Evolutionary conservation across 1,140 invertebrate species (phyloP).

Genomic region (Drosophila tani): DNA sequence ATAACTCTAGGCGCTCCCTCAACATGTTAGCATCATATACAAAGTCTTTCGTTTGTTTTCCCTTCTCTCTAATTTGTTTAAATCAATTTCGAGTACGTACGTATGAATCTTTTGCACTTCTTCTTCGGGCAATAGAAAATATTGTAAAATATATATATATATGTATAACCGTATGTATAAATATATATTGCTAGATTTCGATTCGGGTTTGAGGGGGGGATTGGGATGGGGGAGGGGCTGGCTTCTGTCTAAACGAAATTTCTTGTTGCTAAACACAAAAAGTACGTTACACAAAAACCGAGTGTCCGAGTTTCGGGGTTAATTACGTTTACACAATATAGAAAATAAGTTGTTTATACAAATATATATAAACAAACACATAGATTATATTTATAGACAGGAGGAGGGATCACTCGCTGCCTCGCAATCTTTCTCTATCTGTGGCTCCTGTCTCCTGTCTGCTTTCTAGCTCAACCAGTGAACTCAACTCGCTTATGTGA

Average conservation of each 20-base stretch:
- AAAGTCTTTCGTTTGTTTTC: constrained; percentile 78
- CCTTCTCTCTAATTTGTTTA: constrained; percentile 39
- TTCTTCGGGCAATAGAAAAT: constrained; percentile 46
- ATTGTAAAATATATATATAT: constrained; percentile 69
- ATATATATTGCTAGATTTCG: constrained; percentile 60
- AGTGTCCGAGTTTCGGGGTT: constrained; percentile 34
- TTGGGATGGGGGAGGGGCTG: not conserved
- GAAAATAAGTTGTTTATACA: constrained; percentile 62
- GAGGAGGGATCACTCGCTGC: constrained; percentile 3
- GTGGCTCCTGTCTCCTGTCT: constrained; percentile 4
- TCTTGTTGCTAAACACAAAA: constrained; percentile 57
- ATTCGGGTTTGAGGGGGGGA: constrained; percentile 46
- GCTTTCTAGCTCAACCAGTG: constrained; percentile 33
- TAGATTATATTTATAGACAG: constrained; percentile 46
- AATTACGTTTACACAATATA: constrained; percentile 50
- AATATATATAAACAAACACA: constrained; percentile 52
- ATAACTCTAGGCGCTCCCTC: constrained; percentile 64
- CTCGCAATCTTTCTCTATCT: constrained; percentile 7
- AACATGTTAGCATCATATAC: constrained; percentile 78
- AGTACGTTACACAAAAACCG: constrained; percentile 58
- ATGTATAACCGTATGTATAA: constrained; percentile 44
- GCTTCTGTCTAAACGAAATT: constrained; percentile 56
- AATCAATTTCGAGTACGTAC: constrained; percentile 71
- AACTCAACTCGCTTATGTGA: constrained; percentile 87
- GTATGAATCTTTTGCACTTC: constrained; percentile 51